Evolutionary conservation across 2,888 invertebrate species (phyloP).

Genomic region (Lasioglossum zephyrum): DNA sequence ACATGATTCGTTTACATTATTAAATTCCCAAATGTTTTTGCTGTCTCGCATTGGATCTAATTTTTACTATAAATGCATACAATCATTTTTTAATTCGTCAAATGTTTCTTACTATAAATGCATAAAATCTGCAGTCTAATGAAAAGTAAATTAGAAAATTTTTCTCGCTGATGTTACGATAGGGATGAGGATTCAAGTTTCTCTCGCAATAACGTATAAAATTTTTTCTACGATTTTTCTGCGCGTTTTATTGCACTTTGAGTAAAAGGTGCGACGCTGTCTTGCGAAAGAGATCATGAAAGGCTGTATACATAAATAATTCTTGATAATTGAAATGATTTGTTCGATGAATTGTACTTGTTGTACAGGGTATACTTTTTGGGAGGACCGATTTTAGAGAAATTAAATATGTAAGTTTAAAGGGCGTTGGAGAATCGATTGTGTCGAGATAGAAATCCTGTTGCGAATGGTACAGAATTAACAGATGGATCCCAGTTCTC

Average conservation of each 20-base stretch:
- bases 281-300: neutral
- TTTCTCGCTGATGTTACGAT: neutral
- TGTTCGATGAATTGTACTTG: too few species aligned
- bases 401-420: neutral
- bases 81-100: neutral
- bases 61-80: too few species aligned
- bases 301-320: neutral
- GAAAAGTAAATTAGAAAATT: neutral
- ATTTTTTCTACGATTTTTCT: neutral
- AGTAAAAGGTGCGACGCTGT: neutral
- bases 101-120: too few species aligned
- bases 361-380: neutral
- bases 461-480: neutral
- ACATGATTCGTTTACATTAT: too few species aligned
- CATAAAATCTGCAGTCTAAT: neutral
- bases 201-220: neutral
- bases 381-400: neutral
- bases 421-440: neutral
- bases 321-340: neutral
- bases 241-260: neutral
- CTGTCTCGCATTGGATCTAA: too few species aligned
- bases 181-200: neutral
- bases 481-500: conserved; percentile 9
- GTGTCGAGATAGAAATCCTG: neutral
- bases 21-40: too few species aligned